phyloP scores from a whole-genome alignment of 2,888 invertebrate genomes.

The Rhyacophila evoluta region DNA sequence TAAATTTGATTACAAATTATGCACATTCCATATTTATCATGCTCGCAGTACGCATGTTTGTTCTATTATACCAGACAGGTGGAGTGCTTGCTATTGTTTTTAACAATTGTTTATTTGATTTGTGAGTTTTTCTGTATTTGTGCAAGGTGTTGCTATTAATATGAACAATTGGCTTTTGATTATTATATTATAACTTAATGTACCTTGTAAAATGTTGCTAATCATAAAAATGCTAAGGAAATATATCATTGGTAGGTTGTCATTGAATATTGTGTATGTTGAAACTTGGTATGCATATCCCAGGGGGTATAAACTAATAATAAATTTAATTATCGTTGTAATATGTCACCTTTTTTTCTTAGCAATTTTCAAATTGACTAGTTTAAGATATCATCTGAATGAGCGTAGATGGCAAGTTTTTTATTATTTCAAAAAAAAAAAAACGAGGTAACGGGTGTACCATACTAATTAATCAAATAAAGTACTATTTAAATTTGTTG shows the following conservation, averaged over 20 bases:
- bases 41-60: no score
- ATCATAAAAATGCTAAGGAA: not conserved
- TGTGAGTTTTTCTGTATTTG: no score
- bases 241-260: not conserved
- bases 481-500: not conserved
- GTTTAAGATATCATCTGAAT: not conserved
- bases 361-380: conserved; percentile 5
- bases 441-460: not conserved
- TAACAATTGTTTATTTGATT: no score
- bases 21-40: no score
- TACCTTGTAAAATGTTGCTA: not conserved
- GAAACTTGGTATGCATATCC: not conserved
- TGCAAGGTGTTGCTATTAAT: no score
- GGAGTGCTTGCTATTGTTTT: no score
- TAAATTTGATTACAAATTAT: no score
- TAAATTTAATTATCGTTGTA: not conserved
- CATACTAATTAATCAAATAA: not conserved
- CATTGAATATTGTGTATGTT: not conserved
- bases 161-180: not conserved
- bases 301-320: not conserved
- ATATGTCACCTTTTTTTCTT: not conserved
- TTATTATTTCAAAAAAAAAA: not conserved
- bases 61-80: no score
- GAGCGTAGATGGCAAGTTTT: not conserved
- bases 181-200: not conserved